Evolutionary conservation across 2,113 vertebrate species (phyloP), one percentile per base, ranked within the genome.

Genomic region (Grammomys surdaster): DNA sequence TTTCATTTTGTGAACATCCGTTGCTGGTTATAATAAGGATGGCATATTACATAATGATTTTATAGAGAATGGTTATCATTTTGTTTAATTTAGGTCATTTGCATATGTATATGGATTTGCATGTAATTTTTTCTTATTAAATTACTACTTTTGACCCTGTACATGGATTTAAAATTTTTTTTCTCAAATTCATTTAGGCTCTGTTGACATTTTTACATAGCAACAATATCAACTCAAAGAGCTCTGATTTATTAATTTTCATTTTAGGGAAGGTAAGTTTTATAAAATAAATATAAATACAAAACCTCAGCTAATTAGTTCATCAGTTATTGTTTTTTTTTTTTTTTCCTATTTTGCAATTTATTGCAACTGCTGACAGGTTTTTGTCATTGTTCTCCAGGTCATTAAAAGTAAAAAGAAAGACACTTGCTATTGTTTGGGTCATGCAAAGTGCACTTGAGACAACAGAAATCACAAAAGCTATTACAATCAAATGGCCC

Each of bases 1-100:
- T 88, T 95, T 96, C n/a, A 88, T 11, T 26, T 82, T 93, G 11
- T 60, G 93, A 77, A 33, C 58, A 73, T 80, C 88, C 81, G 22
- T 24, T 58, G 3, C 9, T 88, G 4, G 40, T 54, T 94, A 86
- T 89, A 54, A 70, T 89, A 95, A 96, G 14, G 16, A 84, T 6
- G 63, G 40, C 81, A 67, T 3, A 77, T n/a, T 86, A 86, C 46
- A 11, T 56, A 56, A 88, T 51, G 13, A 88, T 91, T 33, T 89
- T 87, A 60, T 1, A 77, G 22, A 86, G 12, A 90, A 86, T 2
- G 94, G 58, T 58, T 70, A 86, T 48, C 5, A 60, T 17, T 85
- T 91, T 87, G 65, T 82, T 93, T 94, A 69, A 60, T 72, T 67
- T 60, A 9, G 19, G 46, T 82, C 5, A 9, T 91, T 73, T 77